Percentiles rank a stretch among this genome's conserved stretches.
Conservation (phyloP, 35 echinoderm and acorn worm genomes). For the Heliocidaris erythrogramma region DNA sequence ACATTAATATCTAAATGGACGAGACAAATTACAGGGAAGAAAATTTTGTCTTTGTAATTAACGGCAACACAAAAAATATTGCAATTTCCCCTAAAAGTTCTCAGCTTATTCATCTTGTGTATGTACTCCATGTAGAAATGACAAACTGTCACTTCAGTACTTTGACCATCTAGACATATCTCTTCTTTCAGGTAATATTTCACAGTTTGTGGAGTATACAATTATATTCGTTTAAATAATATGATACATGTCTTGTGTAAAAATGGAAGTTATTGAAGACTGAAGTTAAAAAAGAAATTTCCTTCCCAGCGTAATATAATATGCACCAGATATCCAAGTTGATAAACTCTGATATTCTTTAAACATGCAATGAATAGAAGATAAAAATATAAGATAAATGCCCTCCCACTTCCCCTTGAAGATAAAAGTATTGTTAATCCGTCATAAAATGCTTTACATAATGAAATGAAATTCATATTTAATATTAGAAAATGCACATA, state of each 20-base stretch:
- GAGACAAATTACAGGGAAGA: not conserved
- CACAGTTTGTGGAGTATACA: too few relatives aligned
- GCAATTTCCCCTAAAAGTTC: not conserved
- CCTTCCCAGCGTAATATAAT: too few relatives aligned
- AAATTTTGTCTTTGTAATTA: not conserved
- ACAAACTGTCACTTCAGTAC: too few relatives aligned
- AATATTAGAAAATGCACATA: too few relatives aligned
- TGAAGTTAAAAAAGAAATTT: too few relatives aligned
- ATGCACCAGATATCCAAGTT: too few relatives aligned
- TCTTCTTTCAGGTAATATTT: too few relatives aligned
- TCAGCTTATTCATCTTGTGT: not conserved
- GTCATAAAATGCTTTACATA: not conserved
- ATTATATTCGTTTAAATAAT: too few relatives aligned
- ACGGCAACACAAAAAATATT: not conserved
- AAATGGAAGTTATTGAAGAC: too few relatives aligned
- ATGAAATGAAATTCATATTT: not conserved
- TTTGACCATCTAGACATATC: too few relatives aligned
- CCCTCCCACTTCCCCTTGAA: not conserved
- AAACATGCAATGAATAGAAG: not conserved
- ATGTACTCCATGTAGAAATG: not conserved
- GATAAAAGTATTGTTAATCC: not conserved
- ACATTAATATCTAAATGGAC: constrained; percentile 10
- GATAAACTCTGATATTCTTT: not conserved
- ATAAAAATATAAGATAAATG: not conserved
- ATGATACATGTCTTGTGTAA: too few relatives aligned